These are phyloP conservation scores for Matsumyia berberina DNA, from an alignment of 2,888 invertebrate genomes.

Conservation along the genomic window DNA sequence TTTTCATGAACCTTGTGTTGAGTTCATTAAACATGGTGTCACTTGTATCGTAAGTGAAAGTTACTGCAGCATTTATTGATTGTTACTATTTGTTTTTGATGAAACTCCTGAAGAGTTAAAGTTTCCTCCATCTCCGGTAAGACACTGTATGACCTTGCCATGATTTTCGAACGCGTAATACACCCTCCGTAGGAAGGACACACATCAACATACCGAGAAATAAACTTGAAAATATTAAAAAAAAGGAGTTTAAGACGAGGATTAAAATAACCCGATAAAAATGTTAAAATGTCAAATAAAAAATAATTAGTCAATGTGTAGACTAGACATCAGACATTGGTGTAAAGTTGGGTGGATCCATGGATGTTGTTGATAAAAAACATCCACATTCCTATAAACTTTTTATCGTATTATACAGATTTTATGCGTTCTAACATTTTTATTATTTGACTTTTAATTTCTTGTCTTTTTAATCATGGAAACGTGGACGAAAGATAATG, in stretches of 20 bases:
- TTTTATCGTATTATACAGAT: slow-evolving; percentile 13
- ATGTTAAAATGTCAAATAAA: slow-evolving; percentile 43
- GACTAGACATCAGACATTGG: slow-evolving; percentile 27
- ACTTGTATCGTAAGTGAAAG: background rate
- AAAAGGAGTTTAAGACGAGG: slow-evolving; percentile 11
- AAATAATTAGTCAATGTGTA: slow-evolving; percentile 55
- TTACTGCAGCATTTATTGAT: background rate
- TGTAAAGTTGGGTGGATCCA: background rate
- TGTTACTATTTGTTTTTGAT: too few species aligned
- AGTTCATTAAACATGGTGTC: background rate
- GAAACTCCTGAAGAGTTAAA: background rate
- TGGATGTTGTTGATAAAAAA: slow-evolving; percentile 23
- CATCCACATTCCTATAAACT: slow-evolving; percentile 19
- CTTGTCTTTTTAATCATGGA: slow-evolving; percentile 21
- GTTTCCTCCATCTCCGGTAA: background rate
- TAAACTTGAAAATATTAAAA: slow-evolving; percentile 8
- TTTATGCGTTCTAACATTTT: slow-evolving; percentile 25
- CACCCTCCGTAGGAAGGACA: background rate
- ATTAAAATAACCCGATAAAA: too few species aligned
- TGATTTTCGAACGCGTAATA: background rate
- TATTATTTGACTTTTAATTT: slow-evolving; percentile 25
- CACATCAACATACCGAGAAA: background rate
- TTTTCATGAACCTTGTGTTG: background rate
- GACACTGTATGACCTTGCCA: background rate
- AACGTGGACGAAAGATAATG: slow-evolving; percentile 39